These are phyloP conservation scores for Trichopria drosophilae DNA, from an alignment of 2,888 invertebrate genomes.

Conservation along the genomic window DNA sequence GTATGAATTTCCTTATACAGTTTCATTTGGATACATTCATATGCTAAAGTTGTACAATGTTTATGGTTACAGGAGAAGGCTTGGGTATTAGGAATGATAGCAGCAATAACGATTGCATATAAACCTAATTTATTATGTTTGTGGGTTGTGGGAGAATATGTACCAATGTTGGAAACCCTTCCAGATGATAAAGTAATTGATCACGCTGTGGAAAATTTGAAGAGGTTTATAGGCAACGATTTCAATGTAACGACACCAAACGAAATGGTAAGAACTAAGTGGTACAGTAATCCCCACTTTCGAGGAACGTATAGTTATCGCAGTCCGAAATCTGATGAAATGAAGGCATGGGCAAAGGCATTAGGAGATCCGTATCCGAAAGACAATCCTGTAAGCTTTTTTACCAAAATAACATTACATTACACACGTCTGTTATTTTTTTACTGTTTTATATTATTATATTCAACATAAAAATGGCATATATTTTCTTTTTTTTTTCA, in stretches of 20 bases:
- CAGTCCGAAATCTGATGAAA: constrained; percentile 59
- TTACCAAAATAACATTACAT: constrained; percentile 50
- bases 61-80: constrained; percentile 52
- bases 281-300: constrained; percentile 71
- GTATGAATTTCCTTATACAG: constrained; percentile 6
- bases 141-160: constrained; percentile 69
- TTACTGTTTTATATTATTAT: background rate
- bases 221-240: constrained; percentile 60
- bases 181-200: constrained; percentile 61
- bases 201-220: constrained; percentile 59
- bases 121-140: constrained; percentile 66
- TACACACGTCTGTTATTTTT: constrained; percentile 26
- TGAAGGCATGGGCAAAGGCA: constrained; percentile 58
- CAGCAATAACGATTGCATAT: constrained; percentile 65
- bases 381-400: constrained; percentile 51
- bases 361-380: constrained; percentile 62
- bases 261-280: constrained; percentile 65
- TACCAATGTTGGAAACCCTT: constrained; percentile 65
- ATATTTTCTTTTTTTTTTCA: constrained; percentile 45
- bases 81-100: constrained; percentile 68
- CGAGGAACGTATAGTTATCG: constrained; percentile 73
- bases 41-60: too few relatives aligned
- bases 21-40: too few relatives aligned
- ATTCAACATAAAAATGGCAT: background rate
- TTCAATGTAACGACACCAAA: constrained; percentile 61